These are phyloP conservation scores for Lates japonicus DNA, from an alignment of 2,797 vertebrate species.

Conservation along the genomic window DNA sequence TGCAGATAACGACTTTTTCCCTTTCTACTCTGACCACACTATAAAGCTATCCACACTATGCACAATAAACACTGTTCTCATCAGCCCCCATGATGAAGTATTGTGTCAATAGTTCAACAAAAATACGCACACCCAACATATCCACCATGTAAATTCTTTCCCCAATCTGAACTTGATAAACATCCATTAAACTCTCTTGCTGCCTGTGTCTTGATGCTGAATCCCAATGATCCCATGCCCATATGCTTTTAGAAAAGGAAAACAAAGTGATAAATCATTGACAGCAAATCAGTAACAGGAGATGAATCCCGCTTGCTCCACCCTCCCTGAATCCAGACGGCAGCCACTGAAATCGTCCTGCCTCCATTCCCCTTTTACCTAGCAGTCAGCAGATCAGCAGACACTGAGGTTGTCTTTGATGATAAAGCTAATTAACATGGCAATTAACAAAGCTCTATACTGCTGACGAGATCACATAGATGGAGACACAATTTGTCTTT, in stretches of 20 bases:
- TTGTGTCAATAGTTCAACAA: slow-evolving; percentile 37
- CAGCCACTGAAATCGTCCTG: slow-evolving; percentile 39
- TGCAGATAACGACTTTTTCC: no score
- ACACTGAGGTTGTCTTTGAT: slow-evolving; percentile 65
- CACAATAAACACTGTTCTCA: not conserved
- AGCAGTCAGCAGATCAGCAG: slow-evolving; percentile 75
- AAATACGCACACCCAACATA: slow-evolving; percentile 1
- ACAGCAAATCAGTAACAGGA: slow-evolving; percentile 55
- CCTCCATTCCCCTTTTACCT: slow-evolving; percentile 28
- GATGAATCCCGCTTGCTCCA: slow-evolving; percentile 61
- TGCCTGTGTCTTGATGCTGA: slow-evolving; percentile 42
- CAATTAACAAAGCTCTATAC: slow-evolving; percentile 74
- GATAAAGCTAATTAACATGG: slow-evolving; percentile 81
- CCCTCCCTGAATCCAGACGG: slow-evolving; percentile 50
- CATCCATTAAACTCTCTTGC: slow-evolving; percentile 23
- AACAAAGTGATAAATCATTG: slow-evolving; percentile 75
- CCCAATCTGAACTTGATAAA: slow-evolving; percentile 55
- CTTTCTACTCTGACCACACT: no score
- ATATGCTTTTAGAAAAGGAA: slow-evolving; percentile 60
- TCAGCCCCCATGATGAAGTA: not conserved
- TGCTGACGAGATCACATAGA: slow-evolving; percentile 70
- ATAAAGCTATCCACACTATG: not conserved
- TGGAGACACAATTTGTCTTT: slow-evolving; percentile 19
- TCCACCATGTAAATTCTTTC: slow-evolving; percentile 30
- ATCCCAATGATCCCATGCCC: slow-evolving; percentile 38